Evolutionary conservation across 2,888 invertebrate species (phyloP), one percentile per base, ranked within the genome.

Genomic region (Latrodectus hesperus): DNA sequence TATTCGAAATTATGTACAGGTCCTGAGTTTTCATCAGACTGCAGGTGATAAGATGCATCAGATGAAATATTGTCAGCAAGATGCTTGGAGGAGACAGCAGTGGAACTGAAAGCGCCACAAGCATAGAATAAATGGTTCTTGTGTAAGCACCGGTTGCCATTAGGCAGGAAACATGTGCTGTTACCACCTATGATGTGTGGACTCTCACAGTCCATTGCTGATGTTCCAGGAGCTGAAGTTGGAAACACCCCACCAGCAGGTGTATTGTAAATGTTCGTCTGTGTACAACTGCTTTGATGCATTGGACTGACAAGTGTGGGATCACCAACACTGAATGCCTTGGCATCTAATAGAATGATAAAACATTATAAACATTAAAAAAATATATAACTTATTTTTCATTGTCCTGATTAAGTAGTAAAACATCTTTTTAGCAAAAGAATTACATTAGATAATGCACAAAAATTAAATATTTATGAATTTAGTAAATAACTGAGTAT

Each of bases 141-240:
- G 75, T 88, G 88, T 60, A 88, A 74, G 88, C 88, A 88, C 67
- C 84, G 70, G 49, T 88, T 84, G 84, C 88, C 84, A 16, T 84
- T 78, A 38, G 88, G 88, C 72, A 88, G 65, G 64, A 88, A 75
- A 55, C 73, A 70, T 53, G 78, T 67, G 53, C 78, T 51, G 71
- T 71, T 76, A 64, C 67, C 68, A 12, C 75, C 80, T 22, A 85
- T 71, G 51, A 78, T 38, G 52, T 73, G 67, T 76, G 95, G 95
- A 90, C 95, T 94, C 92, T 95, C 95, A 93, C 96, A 96, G 91
- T 96, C 96, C 95, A 96, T 96, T 90, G 95, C 95, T 89, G 89
- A 89, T 12, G 75, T 64, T 51, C 84, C 84, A 72, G 89, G 71
- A 49, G 85, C 75, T 38, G 6, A 38, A 17, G 70, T 53, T 53